Evolutionary conservation across 2,113 vertebrate genomes (phyloP).

Genomic region (Poicephalus meyeri): DNA sequence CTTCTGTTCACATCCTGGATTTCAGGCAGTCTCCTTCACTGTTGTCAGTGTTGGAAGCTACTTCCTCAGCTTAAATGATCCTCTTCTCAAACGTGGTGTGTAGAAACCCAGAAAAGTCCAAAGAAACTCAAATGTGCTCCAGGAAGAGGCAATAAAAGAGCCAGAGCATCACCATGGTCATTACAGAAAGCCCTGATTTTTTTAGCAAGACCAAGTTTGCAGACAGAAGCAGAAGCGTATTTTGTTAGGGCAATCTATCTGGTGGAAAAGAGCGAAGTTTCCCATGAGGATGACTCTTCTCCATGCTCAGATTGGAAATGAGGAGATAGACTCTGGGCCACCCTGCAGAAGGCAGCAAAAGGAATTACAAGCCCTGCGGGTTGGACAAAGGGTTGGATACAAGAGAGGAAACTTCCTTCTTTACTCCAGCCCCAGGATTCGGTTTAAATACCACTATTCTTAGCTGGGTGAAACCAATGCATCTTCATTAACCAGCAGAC

Average conservation of each 20-base stretch:
- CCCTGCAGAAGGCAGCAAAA: not conserved
- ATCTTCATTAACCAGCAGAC: not conserved
- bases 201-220: not conserved
- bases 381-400: not conserved
- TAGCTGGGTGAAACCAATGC: not conserved
- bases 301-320: not conserved
- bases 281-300: not conserved
- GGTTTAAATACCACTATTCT: not conserved
- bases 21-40: not conserved
- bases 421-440: not conserved
- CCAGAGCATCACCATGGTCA: not conserved
- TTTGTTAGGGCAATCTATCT: not conserved
- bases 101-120: not conserved
- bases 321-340: too few species aligned
- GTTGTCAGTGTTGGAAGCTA: not conserved
- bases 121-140: not conserved
- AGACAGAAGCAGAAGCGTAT: not conserved
- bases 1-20: not conserved
- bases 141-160: not conserved
- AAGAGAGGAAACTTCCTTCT: not conserved
- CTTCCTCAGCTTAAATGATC: not conserved
- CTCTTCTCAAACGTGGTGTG: not conserved
- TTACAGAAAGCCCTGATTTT: not conserved
- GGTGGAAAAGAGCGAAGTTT: not conserved
- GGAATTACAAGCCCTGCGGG: fast-evolving